Conservation (phyloP, 2,888 invertebrate species). For the Bombylius major region DNA sequence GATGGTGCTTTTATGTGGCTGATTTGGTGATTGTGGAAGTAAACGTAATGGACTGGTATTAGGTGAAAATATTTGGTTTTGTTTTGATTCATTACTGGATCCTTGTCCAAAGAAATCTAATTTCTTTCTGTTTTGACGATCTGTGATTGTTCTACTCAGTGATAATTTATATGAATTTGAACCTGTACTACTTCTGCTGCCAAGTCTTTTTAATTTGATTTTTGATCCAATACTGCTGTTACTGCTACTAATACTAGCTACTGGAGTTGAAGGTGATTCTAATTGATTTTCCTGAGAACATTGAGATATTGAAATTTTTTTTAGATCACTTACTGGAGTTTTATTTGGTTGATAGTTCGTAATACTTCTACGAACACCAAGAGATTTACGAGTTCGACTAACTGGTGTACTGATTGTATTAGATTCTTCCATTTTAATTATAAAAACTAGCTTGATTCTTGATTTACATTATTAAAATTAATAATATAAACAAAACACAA, state of each 20-base stretch:
- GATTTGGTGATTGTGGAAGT: not conserved
- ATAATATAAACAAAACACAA: no score
- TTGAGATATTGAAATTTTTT: not conserved
- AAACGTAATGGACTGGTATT: not conserved
- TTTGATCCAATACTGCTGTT: not conserved
- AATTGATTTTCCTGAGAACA: not conserved
- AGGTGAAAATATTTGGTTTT: not conserved
- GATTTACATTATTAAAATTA: no score
- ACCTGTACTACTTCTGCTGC: not conserved
- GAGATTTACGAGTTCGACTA: not conserved
- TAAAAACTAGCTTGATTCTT: no score
- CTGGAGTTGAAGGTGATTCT: not conserved
- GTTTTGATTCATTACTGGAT: not conserved
- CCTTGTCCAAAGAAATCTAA: not conserved
- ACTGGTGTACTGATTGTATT: not conserved
- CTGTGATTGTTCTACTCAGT: not conserved
- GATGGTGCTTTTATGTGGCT: no score
- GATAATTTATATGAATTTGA: not conserved
- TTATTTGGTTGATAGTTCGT: not conserved
- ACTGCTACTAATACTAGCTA: no score
- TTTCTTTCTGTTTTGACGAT: not conserved
- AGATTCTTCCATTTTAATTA: no score
- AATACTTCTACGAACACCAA: not conserved
- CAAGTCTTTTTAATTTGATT: not conserved
- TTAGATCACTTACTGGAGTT: not conserved